phyloP scores from a whole-genome alignment of 2,113 vertebrate genomes.

The Pogona vitticeps region DNA sequence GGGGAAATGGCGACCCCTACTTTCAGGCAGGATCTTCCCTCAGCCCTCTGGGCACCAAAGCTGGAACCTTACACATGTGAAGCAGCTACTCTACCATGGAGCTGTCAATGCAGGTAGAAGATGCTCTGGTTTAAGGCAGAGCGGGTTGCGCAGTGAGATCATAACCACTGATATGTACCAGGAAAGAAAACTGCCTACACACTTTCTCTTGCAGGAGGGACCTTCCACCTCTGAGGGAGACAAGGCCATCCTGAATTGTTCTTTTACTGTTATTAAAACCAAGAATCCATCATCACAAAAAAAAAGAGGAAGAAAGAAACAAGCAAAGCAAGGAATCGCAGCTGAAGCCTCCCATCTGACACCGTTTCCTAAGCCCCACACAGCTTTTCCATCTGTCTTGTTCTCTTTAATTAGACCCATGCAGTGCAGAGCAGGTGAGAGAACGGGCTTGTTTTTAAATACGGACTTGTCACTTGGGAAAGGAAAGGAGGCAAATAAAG shows the following conservation, averaged over 20 bases:
- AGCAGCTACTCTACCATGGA: too few species aligned
- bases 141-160: too few species aligned
- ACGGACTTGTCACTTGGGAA: neutral
- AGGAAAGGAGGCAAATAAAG: neutral
- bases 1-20: too few species aligned
- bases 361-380: neutral
- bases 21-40: too few species aligned
- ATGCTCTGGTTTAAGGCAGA: too few species aligned
- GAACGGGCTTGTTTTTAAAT: neutral
- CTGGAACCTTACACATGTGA: too few species aligned
- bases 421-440: neutral
- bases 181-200: neutral
- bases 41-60: neutral
- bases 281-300: neutral
- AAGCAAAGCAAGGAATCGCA: neutral
- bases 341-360: neutral
- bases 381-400: constrained; percentile 1
- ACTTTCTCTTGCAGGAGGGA: too few species aligned
- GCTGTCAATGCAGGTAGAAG: too few species aligned
- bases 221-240: too few species aligned
- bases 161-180: too few species aligned
- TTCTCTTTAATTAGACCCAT: neutral
- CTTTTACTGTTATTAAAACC: neutral
- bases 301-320: neutral
- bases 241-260: neutral